Conservation (phyloP, 2,888 invertebrate species). For the Pristionchus arcanus region DNA sequence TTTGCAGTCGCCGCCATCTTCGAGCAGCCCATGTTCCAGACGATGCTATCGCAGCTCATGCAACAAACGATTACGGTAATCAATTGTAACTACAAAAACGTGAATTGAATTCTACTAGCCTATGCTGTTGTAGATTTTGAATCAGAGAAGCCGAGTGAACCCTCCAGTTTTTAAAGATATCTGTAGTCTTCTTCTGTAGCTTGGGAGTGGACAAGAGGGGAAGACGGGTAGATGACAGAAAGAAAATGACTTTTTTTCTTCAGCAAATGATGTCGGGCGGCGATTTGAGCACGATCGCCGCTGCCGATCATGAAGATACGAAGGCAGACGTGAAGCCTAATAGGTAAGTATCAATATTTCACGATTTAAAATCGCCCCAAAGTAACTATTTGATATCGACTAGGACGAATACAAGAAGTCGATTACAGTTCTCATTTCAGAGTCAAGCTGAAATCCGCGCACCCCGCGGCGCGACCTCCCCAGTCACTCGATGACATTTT, state of each 20-base stretch:
- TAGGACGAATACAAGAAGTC: not conserved
- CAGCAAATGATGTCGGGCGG: conserved; percentile 37
- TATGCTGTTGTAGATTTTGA: too few species aligned
- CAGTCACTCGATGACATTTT: conserved; percentile 18
- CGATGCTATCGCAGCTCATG: conserved; percentile 33
- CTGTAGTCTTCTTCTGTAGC: too few species aligned
- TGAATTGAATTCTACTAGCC: too few species aligned
- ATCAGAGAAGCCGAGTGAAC: too few species aligned
- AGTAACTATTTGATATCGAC: too few species aligned
- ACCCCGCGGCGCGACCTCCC: not conserved
- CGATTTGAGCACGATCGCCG: not conserved
- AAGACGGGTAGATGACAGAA: too few species aligned
- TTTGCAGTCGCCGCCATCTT: not conserved
- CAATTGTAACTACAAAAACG: too few species aligned
- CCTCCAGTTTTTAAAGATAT: too few species aligned
- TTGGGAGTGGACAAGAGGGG: too few species aligned
- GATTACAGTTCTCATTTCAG: not conserved
- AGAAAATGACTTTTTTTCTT: not conserved
- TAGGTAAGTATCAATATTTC: not conserved
- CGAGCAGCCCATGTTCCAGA: conserved; percentile 46
- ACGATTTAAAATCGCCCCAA: too few species aligned
- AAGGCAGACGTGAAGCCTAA: not conserved
- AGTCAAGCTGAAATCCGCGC: not conserved
- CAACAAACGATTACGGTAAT: conserved; percentile 1
- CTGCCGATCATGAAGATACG: not conserved